Evolutionary conservation across 2,888 invertebrate genomes (phyloP).

Genomic region (Aplocera efformata): DNA sequence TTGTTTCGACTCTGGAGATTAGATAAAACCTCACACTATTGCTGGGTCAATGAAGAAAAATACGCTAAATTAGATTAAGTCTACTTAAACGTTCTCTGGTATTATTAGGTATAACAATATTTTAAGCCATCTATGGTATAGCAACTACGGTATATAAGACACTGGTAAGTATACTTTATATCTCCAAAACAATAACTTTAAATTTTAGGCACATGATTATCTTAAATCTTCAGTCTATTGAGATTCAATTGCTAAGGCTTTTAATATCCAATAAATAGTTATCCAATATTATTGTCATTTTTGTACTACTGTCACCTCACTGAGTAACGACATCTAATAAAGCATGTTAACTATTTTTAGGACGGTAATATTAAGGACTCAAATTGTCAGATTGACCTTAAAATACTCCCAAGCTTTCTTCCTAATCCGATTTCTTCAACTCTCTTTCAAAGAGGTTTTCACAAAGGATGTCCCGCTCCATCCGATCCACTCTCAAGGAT

Average conservation of each 20-base stretch:
- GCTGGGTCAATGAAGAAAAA: too few species aligned
- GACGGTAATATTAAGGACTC: conserved; percentile 41
- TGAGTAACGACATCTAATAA: conserved; percentile 3
- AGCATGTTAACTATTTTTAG: conserved; percentile 31
- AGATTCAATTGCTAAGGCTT: conserved; percentile 27
- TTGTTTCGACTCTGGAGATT: too few species aligned
- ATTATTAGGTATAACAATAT: too few species aligned
- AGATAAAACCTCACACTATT: too few species aligned
- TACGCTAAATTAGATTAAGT: too few species aligned
- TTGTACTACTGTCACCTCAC: conserved; percentile 52
- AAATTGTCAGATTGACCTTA: conserved; percentile 3
- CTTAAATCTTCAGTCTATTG: conserved; percentile 29
- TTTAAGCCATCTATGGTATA: too few species aligned
- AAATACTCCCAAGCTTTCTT: conserved; percentile 7
- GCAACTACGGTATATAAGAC: too few species aligned
- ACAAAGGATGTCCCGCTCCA: conserved; percentile 1
- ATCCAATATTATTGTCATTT: conserved; percentile 55
- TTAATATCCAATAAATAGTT: conserved; percentile 22
- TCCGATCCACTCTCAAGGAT: conserved; percentile 57
- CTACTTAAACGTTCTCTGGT: too few species aligned
- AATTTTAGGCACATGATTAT: conserved; percentile 22
- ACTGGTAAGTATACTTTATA: not conserved
- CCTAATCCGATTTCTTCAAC: conserved; percentile 6
- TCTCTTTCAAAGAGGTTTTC: conserved; percentile 4
- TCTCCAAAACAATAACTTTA: conserved; percentile 1